Evolutionary conservation across 2,888 invertebrate genomes (phyloP), one percentile per base, ranked within the genome.

Genomic region (Erebia epiphron): DNA sequence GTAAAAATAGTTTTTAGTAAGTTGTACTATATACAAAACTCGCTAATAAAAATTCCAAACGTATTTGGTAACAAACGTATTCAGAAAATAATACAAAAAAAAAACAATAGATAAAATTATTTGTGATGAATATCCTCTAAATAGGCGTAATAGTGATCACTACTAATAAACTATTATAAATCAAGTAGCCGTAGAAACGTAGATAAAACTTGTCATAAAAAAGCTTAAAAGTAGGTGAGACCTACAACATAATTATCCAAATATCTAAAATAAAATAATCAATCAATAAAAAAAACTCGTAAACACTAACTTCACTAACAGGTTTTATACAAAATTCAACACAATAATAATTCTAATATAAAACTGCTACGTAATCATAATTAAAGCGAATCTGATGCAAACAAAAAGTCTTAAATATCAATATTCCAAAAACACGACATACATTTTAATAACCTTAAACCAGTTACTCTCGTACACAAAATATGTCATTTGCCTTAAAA

Each of bases 341-440:
- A 86, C 85, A 83, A 62, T 49, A 60, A 60, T 60, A 49, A 62
- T 62, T 18, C 46, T 62, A 18, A 49, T 84, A 77, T 80, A 84
- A 79, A 89, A 84, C 83, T 85, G 85, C 83, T 79, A 86, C 82
- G 79, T 90, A 85, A 87, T 87, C 86, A 84, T 87, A 87, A 86
- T 90, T 90, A 91, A 89, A 90, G 89, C 90, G 85, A 89, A 85
- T 83, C 87, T 86, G 85, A 87, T 85, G 84, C 84, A 84, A 87
- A 87, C 82, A 82, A 76, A 74, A 75, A 79, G 84, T 85, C 83
- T 83, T 82, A 83, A 82, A 79, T 81, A 80, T 79, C 76, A 79
- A 79, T 80, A 76, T 82, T 81, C 77, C 78, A 79, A 82, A 83
- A 85, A 85, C 83, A 83, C 82, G 68, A 76, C 74, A 78, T 75